Base-by-base conservation (phyloP, 2,888 invertebrate genomes). In the Epirrhoe tristata region DNA sequence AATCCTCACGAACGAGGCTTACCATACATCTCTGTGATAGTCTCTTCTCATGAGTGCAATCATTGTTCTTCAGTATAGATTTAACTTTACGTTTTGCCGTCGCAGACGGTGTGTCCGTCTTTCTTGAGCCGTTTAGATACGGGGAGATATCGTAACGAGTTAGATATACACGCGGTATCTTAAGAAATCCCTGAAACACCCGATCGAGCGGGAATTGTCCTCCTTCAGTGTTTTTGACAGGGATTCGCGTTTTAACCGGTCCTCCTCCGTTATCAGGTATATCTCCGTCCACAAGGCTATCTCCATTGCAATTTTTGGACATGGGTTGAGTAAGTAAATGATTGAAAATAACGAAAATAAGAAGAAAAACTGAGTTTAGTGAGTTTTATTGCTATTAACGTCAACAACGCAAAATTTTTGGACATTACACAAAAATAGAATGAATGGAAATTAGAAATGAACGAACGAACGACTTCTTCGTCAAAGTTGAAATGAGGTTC, bases 81-180 rank as follows among this genome's bases (percentile, higher is more conserved):
- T 62, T 61, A 50, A 17, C 36, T 50, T 56, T 60, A 16, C 17
- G 12, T 24, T 14, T 63, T 31, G 17, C 53, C 39, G 43, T 48
- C 8, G 16, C 34, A 36, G 24, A 50, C 10, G 46, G 32, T 24
- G n/a, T 46, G 6, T 8, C 57, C 4, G n/a, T 14, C 16, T 58
- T 63, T 24, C 24, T 59, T 7, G 31, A 24, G 8, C 65, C 36
- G 59, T 77, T 76, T 36, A 88, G 58, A 71, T 81, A 89, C 12
- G 84, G 81, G 46, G 79, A 78, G 71, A 91, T 83, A 70, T 90
- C 85, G 54, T 78, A 72, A 52, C 87, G 87, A 58, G 78, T 51
- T 14, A 91, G 14, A 3, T 76, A 4, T 54, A 91, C 87, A 39
- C 69, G 52, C 1, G 91, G 90, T 5, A 75, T 59, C 71, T 84